A percentile compares a stretch with the other conserved stretches of the same genome.
Conservation (phyloP, 2,888 invertebrate species). For the Andrena trimmerana region DNA sequence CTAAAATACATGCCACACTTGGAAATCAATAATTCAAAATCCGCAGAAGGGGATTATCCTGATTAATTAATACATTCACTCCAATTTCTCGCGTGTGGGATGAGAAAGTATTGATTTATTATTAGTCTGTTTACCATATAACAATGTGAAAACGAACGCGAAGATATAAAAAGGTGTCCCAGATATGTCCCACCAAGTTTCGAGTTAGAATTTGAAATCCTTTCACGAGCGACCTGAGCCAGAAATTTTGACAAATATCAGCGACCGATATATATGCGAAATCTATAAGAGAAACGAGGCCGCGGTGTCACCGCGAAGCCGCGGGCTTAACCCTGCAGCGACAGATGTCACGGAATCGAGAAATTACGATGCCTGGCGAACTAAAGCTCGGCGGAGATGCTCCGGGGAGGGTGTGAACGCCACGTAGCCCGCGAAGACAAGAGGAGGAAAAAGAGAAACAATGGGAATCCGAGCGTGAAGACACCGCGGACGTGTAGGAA, state of each 20-base stretch:
- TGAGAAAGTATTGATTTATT: neutral
- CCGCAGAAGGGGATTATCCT: too few species aligned
- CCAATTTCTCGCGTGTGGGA: too few species aligned
- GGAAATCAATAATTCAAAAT: too few species aligned
- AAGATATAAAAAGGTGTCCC: neutral
- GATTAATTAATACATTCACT: too few species aligned
- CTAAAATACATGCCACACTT: too few species aligned
- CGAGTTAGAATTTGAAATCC: neutral
- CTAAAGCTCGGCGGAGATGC: slow-evolving; percentile 28
- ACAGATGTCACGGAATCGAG: slow-evolving; percentile 56
- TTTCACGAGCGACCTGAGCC: slow-evolving; percentile 7
- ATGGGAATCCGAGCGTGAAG: slow-evolving; percentile 55
- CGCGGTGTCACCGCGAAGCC: slow-evolving; percentile 35
- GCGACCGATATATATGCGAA: neutral
- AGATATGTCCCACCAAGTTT: neutral
- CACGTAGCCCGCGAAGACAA: slow-evolving; percentile 42
- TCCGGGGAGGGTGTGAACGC: slow-evolving; percentile 45
- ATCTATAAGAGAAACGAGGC: slow-evolving; percentile 37
- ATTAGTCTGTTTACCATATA: neutral
- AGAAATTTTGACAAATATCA: slow-evolving; percentile 44
- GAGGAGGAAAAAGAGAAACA: slow-evolving; percentile 54
- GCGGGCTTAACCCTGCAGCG: slow-evolving; percentile 42
- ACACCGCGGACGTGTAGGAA: slow-evolving; percentile 34
- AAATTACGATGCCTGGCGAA: slow-evolving; percentile 59
- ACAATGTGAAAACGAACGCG: neutral